A percentile compares a stretch with the other conserved stretches of the same genome.
These are phyloP conservation scores for Drosophila birchii DNA, from an alignment of 2,888 invertebrate species.

Conservation along the genomic window DNA sequence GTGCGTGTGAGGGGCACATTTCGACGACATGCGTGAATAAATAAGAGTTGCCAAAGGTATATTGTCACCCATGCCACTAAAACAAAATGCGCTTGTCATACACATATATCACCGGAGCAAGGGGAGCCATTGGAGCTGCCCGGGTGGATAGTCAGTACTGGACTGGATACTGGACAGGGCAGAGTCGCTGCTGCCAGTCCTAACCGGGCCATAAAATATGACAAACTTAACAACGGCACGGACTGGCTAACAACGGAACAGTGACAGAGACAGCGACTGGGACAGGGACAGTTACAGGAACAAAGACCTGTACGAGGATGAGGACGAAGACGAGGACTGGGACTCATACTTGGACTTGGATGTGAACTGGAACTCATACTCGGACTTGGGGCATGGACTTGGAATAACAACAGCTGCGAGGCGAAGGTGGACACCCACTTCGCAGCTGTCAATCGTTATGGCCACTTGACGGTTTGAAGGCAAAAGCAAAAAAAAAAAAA, in stretches of 20 bases:
- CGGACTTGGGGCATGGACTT: neutral
- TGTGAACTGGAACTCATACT: too few species aligned
- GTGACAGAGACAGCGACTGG: constrained; percentile 48
- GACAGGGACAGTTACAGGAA: constrained; percentile 33
- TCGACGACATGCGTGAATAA: constrained; percentile 76
- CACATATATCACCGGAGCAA: constrained; percentile 72
- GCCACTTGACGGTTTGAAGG: constrained; percentile 58
- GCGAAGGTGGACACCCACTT: constrained; percentile 69
- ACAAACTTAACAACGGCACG: constrained; percentile 73
- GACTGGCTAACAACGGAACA: constrained; percentile 63
- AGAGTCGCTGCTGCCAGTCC: constrained; percentile 52
- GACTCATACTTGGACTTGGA: neutral
- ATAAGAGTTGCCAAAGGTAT: constrained; percentile 75
- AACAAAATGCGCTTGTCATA: constrained; percentile 76
- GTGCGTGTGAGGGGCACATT: constrained; percentile 76
- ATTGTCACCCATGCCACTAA: constrained; percentile 79
- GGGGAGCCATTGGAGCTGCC: constrained; percentile 26
- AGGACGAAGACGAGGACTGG: constrained; percentile 23
- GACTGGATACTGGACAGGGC: constrained; percentile 20
- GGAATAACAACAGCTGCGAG: constrained; percentile 9
- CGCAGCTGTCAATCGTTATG: constrained; percentile 76
- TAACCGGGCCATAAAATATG: constrained; percentile 74
- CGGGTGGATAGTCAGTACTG: constrained; percentile 2
- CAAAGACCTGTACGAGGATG: constrained; percentile 37
- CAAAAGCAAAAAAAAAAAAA: neutral